Evolutionary conservation across 2,888 invertebrate species (phyloP), one percentile per base, ranked within the genome.

Genomic region (Drosophila infuscata): DNA sequence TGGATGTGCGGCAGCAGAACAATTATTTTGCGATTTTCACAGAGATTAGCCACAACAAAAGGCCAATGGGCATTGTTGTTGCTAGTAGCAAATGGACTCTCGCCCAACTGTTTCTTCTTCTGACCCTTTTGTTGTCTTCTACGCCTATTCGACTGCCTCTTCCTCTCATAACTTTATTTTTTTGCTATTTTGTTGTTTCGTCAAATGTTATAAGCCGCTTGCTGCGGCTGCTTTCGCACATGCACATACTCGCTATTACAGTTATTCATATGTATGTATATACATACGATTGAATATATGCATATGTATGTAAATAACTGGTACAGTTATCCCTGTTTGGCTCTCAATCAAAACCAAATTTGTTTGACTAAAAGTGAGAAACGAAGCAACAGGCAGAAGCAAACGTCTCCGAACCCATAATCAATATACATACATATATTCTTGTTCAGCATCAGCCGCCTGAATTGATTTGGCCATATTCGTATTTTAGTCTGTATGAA

Each of bases 31-130:
- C 87, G 83, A 89, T 90, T 89, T 88, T 82, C 89, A 87, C 88
- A 89, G 88, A 76, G 90, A 88, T 88, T 88, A 89, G 76, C 85
- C 82, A 83, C 68, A 80, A 87, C 87, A 89, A 90, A 77, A 72
- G 86, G 52, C 76, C 62, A 76, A 66, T 80, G 78, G 77, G 62
- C 80, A 79, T 90, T 86, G 81, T 88, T 67, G 29, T 56, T 56
- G 29, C 12, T 15, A 56, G 52, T 64, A 73, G 63, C 65, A 58
- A 33, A 41, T 51, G 70, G 53, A 66, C 79, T 70, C 41, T 43
- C 41, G 87, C 33, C 81, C 78, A 80, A 83, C 76, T 81, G 83
- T 71, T 15, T 29, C 74, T 79, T 81, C 68, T 9, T 20, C 76
- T 84, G 85, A 82, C 85, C 85, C 83, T 79, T 84, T 79, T 84